phyloP scores from a whole-genome alignment of 1,140 invertebrate species.

The Ridgeia piscesae region DNA sequence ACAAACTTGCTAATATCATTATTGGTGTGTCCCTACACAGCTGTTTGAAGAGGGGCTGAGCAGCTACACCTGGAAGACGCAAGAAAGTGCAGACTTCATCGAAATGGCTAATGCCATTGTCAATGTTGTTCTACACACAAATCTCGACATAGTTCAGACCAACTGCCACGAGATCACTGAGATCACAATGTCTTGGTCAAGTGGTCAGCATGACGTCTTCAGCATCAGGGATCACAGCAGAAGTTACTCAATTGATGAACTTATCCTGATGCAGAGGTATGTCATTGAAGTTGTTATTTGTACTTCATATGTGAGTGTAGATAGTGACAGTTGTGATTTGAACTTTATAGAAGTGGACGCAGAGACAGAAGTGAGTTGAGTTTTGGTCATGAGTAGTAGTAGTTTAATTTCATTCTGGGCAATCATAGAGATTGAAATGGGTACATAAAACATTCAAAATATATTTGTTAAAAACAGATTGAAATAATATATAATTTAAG shows the following conservation, averaged over 20 bases:
- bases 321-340: not conserved
- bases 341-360: not conserved
- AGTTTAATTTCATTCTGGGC: not conserved
- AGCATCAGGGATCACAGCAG: slow-evolving; percentile 33
- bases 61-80: slow-evolving; percentile 55
- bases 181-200: slow-evolving; percentile 49
- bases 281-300: not conserved
- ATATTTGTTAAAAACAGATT: too few relatives aligned
- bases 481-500: too few relatives aligned
- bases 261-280: slow-evolving; percentile 51
- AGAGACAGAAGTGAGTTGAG: not conserved
- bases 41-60: slow-evolving; percentile 47
- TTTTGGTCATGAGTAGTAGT: not conserved
- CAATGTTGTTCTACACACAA: slow-evolving; percentile 52
- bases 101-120: slow-evolving; percentile 54
- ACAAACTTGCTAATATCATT: not conserved
- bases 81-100: slow-evolving; percentile 55
- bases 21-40: slow-evolving; percentile 20
- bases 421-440: not conserved
- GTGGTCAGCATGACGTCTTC: slow-evolving; percentile 47
- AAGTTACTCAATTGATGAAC: slow-evolving; percentile 53
- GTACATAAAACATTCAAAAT: too few relatives aligned
- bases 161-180: slow-evolving; percentile 51
- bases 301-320: not conserved
- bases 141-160: slow-evolving; percentile 54